These are phyloP conservation scores for Eudorcas thomsonii DNA, from an alignment of 2,113 vertebrate species.

Conservation along the genomic window DNA sequence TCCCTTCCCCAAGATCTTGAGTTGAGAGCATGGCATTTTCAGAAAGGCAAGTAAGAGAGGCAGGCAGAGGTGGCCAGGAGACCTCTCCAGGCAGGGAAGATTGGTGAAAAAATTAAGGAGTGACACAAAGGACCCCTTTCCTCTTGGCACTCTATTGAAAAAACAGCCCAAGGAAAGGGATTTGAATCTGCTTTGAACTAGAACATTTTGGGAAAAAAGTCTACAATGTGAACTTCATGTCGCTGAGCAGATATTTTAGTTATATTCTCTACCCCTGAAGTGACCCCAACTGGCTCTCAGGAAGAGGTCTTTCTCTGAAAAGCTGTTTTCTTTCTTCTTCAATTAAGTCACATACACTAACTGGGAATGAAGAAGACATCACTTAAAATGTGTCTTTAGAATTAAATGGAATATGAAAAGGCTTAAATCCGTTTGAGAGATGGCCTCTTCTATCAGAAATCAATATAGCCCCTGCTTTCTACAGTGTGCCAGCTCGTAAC, in stretches of 20 bases:
- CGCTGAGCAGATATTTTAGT: background rate
- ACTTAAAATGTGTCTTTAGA: conserved; percentile 79
- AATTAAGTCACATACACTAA: conserved; percentile 79
- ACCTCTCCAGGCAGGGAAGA: background rate
- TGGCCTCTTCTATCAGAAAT: conserved; percentile 79
- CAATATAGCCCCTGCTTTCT: conserved; percentile 68
- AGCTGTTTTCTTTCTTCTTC: conserved; percentile 66
- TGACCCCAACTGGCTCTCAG: background rate
- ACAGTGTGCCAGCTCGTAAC: conserved; percentile 76
- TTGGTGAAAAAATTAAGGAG: background rate
- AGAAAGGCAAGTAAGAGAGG: background rate
- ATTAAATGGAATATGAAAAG: conserved; percentile 81
- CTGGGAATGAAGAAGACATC: conserved; percentile 77
- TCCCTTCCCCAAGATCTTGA: background rate
- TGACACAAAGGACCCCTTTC: background rate
- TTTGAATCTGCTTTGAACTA: background rate
- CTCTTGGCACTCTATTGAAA: background rate
- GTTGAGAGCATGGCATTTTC: background rate
- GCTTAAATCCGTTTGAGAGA: conserved; percentile 77
- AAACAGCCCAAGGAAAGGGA: background rate
- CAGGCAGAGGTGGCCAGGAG: background rate
- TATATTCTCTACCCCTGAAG: background rate
- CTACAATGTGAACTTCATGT: background rate
- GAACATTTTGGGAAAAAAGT: background rate
- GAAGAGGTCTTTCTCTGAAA: conserved; percentile 15